Evolutionary conservation across 2,888 invertebrate genomes (phyloP).

Genomic region (Trachelus stipa): DNA sequence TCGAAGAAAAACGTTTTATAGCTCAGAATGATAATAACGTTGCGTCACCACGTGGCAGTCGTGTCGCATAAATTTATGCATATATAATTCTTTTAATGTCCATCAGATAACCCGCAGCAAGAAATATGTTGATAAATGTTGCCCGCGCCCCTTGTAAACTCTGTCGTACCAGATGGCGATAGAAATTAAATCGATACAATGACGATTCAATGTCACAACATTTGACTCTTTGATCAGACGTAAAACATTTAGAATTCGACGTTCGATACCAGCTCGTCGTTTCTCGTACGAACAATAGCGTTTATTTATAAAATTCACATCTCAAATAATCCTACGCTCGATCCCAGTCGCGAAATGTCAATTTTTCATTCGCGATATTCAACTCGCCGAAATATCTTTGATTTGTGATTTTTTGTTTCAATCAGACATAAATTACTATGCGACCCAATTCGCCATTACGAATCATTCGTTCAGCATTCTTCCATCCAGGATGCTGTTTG

Average conservation of each 20-base stretch:
- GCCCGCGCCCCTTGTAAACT: background rate
- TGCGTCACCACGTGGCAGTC: background rate
- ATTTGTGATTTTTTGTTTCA: background rate
- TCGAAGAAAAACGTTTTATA: background rate
- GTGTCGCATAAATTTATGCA: background rate
- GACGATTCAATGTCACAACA: constrained; percentile 36
- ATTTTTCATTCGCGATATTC: background rate
- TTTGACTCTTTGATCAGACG: constrained; percentile 23
- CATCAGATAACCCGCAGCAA: background rate
- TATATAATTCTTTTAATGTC: background rate
- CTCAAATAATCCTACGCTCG: background rate
- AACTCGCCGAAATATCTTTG: background rate
- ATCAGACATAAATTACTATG: background rate
- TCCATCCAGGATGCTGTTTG: background rate
- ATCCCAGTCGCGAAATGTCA: background rate
- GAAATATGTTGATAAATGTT: background rate
- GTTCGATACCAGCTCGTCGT: background rate
- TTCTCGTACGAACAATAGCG: background rate
- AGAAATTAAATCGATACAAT: constrained; percentile 35
- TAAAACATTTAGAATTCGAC: background rate
- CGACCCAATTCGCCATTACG: background rate
- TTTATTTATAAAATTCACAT: background rate
- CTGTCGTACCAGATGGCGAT: constrained; percentile 9
- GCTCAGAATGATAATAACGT: background rate
- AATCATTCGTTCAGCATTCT: background rate